Conservation (phyloP, 2,113 vertebrate species). For the Zosterops lateralis region DNA sequence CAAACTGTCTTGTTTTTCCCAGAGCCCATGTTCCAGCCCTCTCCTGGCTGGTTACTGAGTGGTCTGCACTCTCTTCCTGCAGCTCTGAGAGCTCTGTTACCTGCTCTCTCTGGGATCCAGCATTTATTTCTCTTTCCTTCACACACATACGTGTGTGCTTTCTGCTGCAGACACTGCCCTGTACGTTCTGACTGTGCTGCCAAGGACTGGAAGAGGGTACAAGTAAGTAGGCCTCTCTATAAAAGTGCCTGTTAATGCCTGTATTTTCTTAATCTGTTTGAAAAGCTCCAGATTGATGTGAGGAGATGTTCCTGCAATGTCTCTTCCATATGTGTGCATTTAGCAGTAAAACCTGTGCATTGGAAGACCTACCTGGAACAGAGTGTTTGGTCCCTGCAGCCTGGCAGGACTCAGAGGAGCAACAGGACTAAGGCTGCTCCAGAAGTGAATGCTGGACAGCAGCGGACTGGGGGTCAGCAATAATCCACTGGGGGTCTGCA, state of each 20-base stretch:
- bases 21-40: not conserved
- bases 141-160: not conserved
- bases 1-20: not conserved
- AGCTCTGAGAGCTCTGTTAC: not conserved
- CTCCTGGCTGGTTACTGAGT: not conserved
- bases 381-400: constrained; percentile 89
- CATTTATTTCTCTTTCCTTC: not conserved
- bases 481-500: constrained; percentile 89
- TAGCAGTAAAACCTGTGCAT: not conserved
- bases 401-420: constrained; percentile 93
- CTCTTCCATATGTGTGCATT: rapidly evolving
- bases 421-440: constrained; percentile 94
- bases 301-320: not conserved
- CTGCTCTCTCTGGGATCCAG: not conserved
- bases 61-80: not conserved
- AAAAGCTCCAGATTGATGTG: not conserved
- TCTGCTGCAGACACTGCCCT: not conserved
- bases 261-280: not conserved
- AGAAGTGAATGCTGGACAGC: constrained; percentile 93
- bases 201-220: not conserved
- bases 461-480: constrained; percentile 91
- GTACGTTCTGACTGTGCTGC: not conserved
- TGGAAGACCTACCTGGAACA: constrained; percentile 87
- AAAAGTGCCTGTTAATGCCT: not conserved
- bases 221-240: not conserved